Percentiles rank a stretch among this genome's conserved stretches.
Conservation (phyloP, 2,888 invertebrate genomes). For the Melanotus villosus region DNA sequence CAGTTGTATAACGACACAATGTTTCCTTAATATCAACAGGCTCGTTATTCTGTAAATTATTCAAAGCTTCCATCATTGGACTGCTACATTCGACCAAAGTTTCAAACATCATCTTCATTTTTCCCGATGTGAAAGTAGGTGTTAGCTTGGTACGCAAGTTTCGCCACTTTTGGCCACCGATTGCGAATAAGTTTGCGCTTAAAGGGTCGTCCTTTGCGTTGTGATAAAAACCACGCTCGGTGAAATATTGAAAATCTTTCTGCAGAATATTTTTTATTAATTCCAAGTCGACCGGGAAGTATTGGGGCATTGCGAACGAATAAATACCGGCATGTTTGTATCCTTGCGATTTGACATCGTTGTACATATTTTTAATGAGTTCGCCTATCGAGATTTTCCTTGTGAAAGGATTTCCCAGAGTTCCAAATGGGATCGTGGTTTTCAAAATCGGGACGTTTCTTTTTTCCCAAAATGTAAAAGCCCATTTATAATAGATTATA, state of each 20-base stretch:
- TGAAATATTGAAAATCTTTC: constrained; percentile 74
- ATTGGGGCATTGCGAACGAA: constrained; percentile 58
- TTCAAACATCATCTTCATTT: too few relatives aligned
- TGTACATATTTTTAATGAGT: constrained; percentile 31
- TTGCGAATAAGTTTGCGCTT: constrained; percentile 66
- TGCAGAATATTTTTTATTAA: constrained; percentile 69
- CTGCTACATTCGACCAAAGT: background rate
- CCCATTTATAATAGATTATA: constrained; percentile 24
- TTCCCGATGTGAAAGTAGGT: too few relatives aligned
- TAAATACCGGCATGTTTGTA: background rate
- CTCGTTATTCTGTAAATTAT: background rate
- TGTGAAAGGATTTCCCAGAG: constrained; percentile 40
- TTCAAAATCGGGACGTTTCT: constrained; percentile 35
- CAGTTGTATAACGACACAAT: constrained; percentile 27
- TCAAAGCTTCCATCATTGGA: background rate
- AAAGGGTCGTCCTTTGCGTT: constrained; percentile 68
- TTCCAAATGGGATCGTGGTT: constrained; percentile 55
- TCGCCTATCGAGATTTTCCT: constrained; percentile 32
- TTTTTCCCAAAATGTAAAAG: constrained; percentile 46
- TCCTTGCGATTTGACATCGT: constrained; percentile 35
- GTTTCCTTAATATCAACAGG: constrained; percentile 32
- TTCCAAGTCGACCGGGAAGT: constrained; percentile 57
- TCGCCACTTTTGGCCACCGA: too few relatives aligned
- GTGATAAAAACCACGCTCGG: constrained; percentile 70
- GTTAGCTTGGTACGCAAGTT: too few relatives aligned